Evolutionary conservation across 2,797 vertebrate genomes (phyloP), one percentile per base, ranked within the genome.

Genomic region (Chromobotia macracanthus): DNA sequence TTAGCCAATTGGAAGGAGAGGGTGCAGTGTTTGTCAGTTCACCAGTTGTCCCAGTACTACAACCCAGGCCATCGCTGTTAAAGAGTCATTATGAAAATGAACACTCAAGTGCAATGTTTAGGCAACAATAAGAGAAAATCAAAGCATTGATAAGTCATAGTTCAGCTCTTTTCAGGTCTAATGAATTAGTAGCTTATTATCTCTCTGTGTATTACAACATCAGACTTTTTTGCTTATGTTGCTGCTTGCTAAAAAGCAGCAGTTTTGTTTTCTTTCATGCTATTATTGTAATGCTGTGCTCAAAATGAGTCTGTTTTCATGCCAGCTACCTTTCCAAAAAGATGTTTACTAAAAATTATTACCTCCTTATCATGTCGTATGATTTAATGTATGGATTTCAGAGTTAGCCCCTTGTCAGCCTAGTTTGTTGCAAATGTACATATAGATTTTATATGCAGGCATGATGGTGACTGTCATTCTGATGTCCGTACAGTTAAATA

Each of bases 1-100:
- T 78, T 68, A 78, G 75, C 56, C 78, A 70, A 66, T n/a, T 44
- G 31, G 64, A 72, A 77, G 75, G 66, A 80, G 75, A 81, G 75
- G 28, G 80, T 15, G 56, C 69, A 72, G 77, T 76, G 55, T 79
- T n/a, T n/a, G 72, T 44, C 68, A 18, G 60, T 84, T 77, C 53
- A 60, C 55, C 56, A 48, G 50, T 55, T 23, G 19, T 56, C 50
- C 79, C n/a, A 12, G 51, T 77, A 61, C 11, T 72, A 65, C 44
- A 79, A 64, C 64, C 48, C 64, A 50, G 44, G 21, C 48, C 38
- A 35, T 67, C 44, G 35, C 74, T 63, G 55, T 60, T 70, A 41
- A 19, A 75, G 56, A 51, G 48, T 46, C 46, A 13, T 65, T 76
- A 55, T 53, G 68, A 67, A 65, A 68, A 46, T 11, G n/a, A 75